phyloP scores from a whole-genome alignment of 2,888 invertebrate genomes.

The Ennomos erosarius region DNA sequence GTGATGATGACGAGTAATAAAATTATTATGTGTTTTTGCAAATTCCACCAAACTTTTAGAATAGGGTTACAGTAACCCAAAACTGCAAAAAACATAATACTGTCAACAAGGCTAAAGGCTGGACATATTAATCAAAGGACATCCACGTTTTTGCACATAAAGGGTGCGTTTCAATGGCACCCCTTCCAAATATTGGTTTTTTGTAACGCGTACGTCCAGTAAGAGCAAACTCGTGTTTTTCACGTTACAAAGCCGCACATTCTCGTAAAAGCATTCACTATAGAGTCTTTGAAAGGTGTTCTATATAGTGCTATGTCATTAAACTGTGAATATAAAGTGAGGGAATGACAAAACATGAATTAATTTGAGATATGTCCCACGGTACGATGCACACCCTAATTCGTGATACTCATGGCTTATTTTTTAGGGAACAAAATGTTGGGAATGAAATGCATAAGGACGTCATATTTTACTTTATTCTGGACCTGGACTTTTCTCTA shows the following conservation, averaged over 20 bases:
- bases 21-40: too few relatives aligned
- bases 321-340: constrained; percentile 80
- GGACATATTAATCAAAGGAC: constrained; percentile 79
- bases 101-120: constrained; percentile 40
- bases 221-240: constrained; percentile 83
- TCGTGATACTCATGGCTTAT: constrained; percentile 51
- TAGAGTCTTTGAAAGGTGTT: constrained; percentile 53
- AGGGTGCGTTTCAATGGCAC: constrained; percentile 79
- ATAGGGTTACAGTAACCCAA: too few relatives aligned
- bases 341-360: constrained; percentile 85
- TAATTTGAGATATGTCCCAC: constrained; percentile 83
- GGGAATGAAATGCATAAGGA: background rate
- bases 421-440: constrained; percentile 21
- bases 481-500: too few relatives aligned
- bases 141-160: constrained; percentile 75
- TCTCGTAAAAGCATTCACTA: constrained; percentile 67
- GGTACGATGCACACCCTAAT: constrained; percentile 73
- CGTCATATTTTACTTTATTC: too few relatives aligned
- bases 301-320: constrained; percentile 81
- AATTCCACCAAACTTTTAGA: too few relatives aligned
- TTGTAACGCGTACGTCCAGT: constrained; percentile 75
- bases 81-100: constrained; percentile 17
- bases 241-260: constrained; percentile 71
- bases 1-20: too few relatives aligned
- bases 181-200: constrained; percentile 84